These are phyloP conservation scores for Mesochorus sp. DNA, from an alignment of 2,888 invertebrate genomes.

Conservation along the genomic window DNA sequence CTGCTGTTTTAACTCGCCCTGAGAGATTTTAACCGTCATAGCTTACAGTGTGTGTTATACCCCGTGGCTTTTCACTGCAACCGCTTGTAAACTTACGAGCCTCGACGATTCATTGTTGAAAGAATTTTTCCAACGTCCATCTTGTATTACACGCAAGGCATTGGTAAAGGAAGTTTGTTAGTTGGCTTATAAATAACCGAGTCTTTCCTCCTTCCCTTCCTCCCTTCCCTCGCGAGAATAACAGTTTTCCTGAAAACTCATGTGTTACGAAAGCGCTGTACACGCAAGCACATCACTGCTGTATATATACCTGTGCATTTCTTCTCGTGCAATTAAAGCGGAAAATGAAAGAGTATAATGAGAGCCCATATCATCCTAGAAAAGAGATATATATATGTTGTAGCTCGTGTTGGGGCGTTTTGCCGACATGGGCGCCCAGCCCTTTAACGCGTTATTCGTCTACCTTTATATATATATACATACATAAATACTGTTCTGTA, in stretches of 20 bases:
- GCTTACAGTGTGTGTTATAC: neutral
- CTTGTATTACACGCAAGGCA: conserved; percentile 48
- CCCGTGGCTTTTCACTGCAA: neutral
- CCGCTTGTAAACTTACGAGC: conserved; percentile 5
- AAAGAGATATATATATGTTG: conserved; percentile 43
- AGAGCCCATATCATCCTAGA: conserved; percentile 51
- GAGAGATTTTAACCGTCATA: conserved; percentile 12
- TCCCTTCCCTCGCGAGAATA: conserved; percentile 40
- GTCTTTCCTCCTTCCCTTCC: no score
- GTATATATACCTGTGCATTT: conserved; percentile 1
- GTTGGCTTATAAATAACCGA: conserved; percentile 15
- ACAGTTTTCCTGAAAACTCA: conserved; percentile 56
- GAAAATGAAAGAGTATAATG: conserved; percentile 47
- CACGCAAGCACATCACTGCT: neutral
- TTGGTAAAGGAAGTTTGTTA: conserved; percentile 47
- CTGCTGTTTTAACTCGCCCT: conserved; percentile 11
- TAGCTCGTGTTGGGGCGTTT: conserved; percentile 65
- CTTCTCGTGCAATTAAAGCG: conserved; percentile 47
- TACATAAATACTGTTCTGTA: neutral
- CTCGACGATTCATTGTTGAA: conserved; percentile 46
- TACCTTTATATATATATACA: no score
- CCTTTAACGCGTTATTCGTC: conserved; percentile 43
- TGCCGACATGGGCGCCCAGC: conserved; percentile 65
- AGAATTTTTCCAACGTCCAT: conserved; percentile 44
- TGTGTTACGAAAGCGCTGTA: conserved; percentile 13